A percentile compares a stretch with the other conserved stretches of the same genome.
Evolutionary conservation across 2,888 invertebrate species (phyloP).

Genomic region (Agrilus mali): DNA sequence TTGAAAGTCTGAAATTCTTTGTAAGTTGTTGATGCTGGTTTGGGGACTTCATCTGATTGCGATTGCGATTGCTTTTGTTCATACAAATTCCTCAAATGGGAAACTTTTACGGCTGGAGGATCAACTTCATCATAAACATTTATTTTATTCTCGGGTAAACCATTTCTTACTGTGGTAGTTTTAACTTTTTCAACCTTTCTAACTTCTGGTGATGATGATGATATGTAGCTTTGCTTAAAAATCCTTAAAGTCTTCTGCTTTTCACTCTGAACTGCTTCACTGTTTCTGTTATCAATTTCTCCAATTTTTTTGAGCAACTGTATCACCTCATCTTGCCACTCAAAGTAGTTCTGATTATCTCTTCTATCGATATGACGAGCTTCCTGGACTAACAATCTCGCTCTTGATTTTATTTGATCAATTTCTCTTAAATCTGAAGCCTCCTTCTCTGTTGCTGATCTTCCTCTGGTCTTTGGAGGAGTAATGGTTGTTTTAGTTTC

Average conservation of each 20-base stretch:
- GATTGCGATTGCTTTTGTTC: neutral
- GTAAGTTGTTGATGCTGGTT: neutral
- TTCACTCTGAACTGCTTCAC: constrained; percentile 5
- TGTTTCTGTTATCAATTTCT: constrained; percentile 3
- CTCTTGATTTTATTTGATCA: no score
- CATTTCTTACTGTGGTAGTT: no score
- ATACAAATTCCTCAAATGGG: constrained; percentile 3
- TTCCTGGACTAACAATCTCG: no score
- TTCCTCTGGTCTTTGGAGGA: neutral
- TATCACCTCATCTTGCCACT: constrained; percentile 3
- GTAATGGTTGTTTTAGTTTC: neutral
- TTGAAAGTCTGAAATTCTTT: no score
- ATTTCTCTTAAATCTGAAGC: neutral
- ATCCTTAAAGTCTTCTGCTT: constrained; percentile 4
- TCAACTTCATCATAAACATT: no score
- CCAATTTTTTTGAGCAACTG: constrained; percentile 6
- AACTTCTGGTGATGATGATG: neutral
- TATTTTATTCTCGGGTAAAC: no score
- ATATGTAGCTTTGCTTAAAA: constrained; percentile 4
- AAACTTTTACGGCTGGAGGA: neutral
- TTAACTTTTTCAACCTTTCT: no score
- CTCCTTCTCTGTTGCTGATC: neutral
- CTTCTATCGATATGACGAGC: no score
- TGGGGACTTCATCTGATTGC: neutral
- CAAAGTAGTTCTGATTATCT: neutral